Base-by-base conservation (phyloP, 1,140 invertebrate genomes). In the Aphelenchoides fujianensis region DNA sequence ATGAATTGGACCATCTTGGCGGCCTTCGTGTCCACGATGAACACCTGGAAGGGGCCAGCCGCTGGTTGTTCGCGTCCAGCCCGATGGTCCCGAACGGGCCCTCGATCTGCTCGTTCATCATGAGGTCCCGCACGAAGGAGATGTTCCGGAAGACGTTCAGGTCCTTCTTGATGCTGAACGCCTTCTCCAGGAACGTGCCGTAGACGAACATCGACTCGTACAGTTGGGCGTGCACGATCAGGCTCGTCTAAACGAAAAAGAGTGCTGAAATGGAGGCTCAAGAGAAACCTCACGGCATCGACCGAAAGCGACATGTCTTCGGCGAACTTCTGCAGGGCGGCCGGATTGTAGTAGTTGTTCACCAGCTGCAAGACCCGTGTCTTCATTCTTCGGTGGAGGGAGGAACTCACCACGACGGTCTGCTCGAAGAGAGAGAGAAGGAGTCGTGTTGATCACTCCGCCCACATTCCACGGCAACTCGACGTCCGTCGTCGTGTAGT, bases 41-140 rank as follows among this genome's bases (percentile, higher is more conserved):
- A 74, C 19, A 54, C 53, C 63, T 70, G 31, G 35, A 36, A 76
- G 74, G 75, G 0, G 69, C 75, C 2, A 78, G 30, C 52, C 74
- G 30, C n/a, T 78, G 57, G 35, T 68, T 31, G 32, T 73, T 27
- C 2, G n/a, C 41, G 37, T 79, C 63, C n/a, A 76, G 34, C n/a
- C 12, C 32, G 19, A 76, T 76, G 55, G 27, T 31, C 27, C 74
- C 75, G 54, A 78, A 76, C 12, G 74, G 74, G 34, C 74, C 74
- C 27, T 68, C 31, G n/a, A 63, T 12, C 7, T 68, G 3, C 3
- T 5, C 31, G 30, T 16, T 63, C 12, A 9, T 9, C 9, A 68
- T 66, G 27, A 59, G 27, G n/a, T 72, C 30, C 72, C 64, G 7
- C 12, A 73, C 31, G 27, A 3, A 68, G 62, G 3, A 7, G 66